A percentile compares a stretch with the other conserved stretches of the same genome.
These are phyloP conservation scores for Lordiphosa mommai DNA, from an alignment of 1,140 invertebrate species.

Conservation along the genomic window DNA sequence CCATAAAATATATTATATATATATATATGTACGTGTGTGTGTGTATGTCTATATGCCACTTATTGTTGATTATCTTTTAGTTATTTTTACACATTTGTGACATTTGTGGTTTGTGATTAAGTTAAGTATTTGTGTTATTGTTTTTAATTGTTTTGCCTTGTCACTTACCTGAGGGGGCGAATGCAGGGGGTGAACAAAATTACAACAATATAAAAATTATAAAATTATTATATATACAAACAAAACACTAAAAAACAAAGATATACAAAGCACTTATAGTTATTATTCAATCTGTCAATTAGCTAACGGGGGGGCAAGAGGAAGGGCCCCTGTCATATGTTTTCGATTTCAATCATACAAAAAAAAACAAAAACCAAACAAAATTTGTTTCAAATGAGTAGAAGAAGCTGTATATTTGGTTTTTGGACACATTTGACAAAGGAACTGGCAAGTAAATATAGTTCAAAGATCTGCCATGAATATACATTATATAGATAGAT, in stretches of 20 bases:
- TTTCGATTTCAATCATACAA: constrained; percentile 10
- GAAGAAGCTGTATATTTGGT: neutral
- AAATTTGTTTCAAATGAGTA: neutral
- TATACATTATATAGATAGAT: constrained; percentile 4
- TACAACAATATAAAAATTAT: neutral
- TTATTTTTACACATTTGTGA: constrained; percentile 2
- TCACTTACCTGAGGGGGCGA: neutral
- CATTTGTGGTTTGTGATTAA: neutral
- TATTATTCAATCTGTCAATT: neutral
- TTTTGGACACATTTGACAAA: constrained; percentile 23
- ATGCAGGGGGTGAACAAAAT: constrained; percentile 8
- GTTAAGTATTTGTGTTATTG: neutral
- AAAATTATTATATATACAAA: neutral
- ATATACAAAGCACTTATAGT: neutral
- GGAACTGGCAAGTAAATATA: constrained; percentile 55
- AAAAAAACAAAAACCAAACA: neutral
- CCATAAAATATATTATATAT: neutral
- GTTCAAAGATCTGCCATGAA: constrained; percentile 45
- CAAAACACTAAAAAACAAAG: neutral
- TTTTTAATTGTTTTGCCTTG: constrained; percentile 2
- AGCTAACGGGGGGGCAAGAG: constrained; percentile 7
- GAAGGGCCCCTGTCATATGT: constrained; percentile 5
- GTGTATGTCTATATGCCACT: neutral
- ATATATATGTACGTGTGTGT: no score
- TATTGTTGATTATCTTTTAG: neutral